A percentile compares a stretch with the other conserved stretches of the same genome.
Evolutionary conservation across 2,888 invertebrate genomes (phyloP).

Genomic region (Nasonovia ribisnigri): DNA sequence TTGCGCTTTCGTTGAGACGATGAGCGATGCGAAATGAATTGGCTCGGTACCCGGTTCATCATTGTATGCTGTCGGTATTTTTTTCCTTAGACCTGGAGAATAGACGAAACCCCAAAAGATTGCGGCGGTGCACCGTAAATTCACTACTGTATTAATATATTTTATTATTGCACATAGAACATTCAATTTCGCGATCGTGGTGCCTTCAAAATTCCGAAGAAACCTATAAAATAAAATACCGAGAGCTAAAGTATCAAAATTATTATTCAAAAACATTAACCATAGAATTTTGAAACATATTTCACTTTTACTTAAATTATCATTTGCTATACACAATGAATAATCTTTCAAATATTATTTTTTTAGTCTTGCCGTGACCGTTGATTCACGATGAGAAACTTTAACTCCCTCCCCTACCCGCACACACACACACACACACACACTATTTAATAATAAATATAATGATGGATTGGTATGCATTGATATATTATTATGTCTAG

Average conservation of each 20-base stretch:
- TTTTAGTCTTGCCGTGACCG: not conserved
- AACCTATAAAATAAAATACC: not conserved
- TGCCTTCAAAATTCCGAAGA: not conserved
- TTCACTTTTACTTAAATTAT: not conserved
- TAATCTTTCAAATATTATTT: not conserved
- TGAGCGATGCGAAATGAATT: conserved; percentile 1
- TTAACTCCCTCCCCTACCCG: not conserved
- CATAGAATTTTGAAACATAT: not conserved
- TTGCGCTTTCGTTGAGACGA: not conserved
- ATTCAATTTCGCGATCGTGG: not conserved
- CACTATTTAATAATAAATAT: not conserved
- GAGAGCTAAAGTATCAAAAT: not conserved
- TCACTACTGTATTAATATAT: not conserved
- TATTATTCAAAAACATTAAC: not conserved
- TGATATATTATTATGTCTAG: not conserved
- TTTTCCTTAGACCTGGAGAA: not conserved
- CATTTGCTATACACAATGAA: not conserved
- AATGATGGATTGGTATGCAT: not conserved
- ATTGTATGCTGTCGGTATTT: not conserved
- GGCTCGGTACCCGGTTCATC: not conserved
- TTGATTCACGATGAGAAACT: not conserved
- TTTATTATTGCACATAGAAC: not conserved
- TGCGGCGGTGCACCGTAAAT: not conserved
- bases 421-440: too few species aligned
- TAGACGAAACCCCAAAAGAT: not conserved